Evolutionary conservation across 1,140 invertebrate species (phyloP), one percentile per base, ranked within the genome.

Genomic region (Lepidurus couesii): DNA sequence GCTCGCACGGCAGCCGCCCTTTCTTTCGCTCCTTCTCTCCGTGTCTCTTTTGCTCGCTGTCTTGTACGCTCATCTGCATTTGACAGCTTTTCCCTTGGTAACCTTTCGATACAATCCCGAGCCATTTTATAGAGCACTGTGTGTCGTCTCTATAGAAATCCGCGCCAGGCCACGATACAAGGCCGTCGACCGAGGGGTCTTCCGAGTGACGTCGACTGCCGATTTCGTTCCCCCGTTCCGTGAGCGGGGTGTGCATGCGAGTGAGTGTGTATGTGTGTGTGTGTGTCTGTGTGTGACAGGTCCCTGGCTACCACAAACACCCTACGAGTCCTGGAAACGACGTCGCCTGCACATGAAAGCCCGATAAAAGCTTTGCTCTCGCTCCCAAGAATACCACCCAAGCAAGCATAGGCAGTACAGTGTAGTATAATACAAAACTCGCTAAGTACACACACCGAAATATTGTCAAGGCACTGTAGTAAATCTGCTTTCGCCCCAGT

Each of bases 241-340:
- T 65, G 53, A 65, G 53, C 53, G 53, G 53, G 53, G 53, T 65
- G 53, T 65, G 53, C 53, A 65, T 65, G 53, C 53, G 21, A 65
- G 53, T 65, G 53, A 65, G 53, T 65, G 21, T 65, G 53, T 21
- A 65, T 65, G 53, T 21, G 21, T n/a, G 53, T 65, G 53, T 65
- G 21, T 65, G 53, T 65, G 53, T 65, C 53, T 65, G 53, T 65
- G 53, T 9, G 53, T 65, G 53, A 65, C 53, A 65, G 53, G 53
- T 65, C 53, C 53, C 53, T 65, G 53, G 53, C 53, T 65, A 65
- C 53, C 53, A 65, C 53, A 65, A 65, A 65, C 53, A 65, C 53
- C 53, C 53, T 65, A 65, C n/a, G 53, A 65, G 53, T 65, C 53
- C 53, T 65, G 53, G 53, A 65, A 65, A 65, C 53, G 53, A 65